Evolutionary conservation across 2,888 invertebrate species (phyloP).

Genomic region (Dyspetes luteomarginatus): DNA sequence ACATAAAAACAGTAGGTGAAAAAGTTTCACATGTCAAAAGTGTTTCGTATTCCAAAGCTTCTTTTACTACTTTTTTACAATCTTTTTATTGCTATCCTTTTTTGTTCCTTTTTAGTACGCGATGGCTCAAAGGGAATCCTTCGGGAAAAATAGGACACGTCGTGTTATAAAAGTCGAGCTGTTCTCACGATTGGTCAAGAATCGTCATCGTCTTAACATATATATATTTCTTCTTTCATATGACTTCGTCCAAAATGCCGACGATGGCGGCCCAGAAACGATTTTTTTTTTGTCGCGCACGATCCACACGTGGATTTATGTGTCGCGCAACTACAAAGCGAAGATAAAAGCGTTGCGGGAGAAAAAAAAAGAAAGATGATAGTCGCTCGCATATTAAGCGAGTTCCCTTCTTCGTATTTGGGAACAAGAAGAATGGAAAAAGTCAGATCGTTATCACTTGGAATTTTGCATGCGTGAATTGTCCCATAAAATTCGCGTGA

Average conservation of each 20-base stretch:
- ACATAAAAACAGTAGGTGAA: background rate
- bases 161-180: background rate
- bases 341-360: slow-evolving; percentile 5
- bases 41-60: background rate
- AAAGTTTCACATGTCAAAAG: background rate
- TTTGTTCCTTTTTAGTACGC: slow-evolving; percentile 18
- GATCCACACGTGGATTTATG: slow-evolving; percentile 34
- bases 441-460: slow-evolving; percentile 53
- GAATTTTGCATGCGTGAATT: slow-evolving; percentile 52
- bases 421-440: background rate
- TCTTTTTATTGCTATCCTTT: slow-evolving; percentile 33
- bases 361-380: slow-evolving; percentile 24
- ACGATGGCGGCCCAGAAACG: slow-evolving; percentile 14
- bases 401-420: slow-evolving; percentile 20
- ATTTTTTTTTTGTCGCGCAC: slow-evolving; percentile 41
- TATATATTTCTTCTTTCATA: background rate
- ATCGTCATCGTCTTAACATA: slow-evolving; percentile 26
- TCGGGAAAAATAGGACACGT: slow-evolving; percentile 41
- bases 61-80: background rate
- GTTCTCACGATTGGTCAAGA: slow-evolving; percentile 47
- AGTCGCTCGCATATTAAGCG: slow-evolving; percentile 18
- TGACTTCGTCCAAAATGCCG: slow-evolving; percentile 3
- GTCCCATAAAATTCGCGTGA: slow-evolving; percentile 33
- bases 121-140: slow-evolving; percentile 24
- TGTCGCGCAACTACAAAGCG: background rate